A percentile compares a stretch with the other conserved stretches of the same genome.
Evolutionary conservation across 2,113 vertebrate genomes (phyloP).

Genomic region (Penelope pileata): DNA sequence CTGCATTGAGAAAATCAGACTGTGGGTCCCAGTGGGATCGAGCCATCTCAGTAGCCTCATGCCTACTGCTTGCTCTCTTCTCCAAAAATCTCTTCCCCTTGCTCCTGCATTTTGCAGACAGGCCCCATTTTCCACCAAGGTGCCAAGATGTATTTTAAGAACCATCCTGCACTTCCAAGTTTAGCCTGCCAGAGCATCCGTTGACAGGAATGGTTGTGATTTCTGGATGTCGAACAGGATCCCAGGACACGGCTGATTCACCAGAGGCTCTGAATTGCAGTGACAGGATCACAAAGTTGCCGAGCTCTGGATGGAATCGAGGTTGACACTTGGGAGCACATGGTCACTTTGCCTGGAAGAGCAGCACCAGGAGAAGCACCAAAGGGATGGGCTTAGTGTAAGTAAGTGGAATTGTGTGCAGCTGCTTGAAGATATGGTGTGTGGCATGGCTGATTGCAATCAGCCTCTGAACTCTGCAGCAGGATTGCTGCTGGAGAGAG

Average conservation of each 20-base stretch:
- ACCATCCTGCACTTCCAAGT: neutral
- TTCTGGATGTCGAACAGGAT: neutral
- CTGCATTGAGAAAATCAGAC: neutral
- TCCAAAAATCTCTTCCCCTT: neutral
- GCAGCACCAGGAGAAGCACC: neutral
- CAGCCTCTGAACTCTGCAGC: neutral
- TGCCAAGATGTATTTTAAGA: neutral
- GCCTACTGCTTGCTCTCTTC: neutral
- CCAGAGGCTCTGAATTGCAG: neutral
- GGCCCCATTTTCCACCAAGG: neutral
- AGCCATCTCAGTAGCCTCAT: fast-evolving
- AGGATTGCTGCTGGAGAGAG: neutral
- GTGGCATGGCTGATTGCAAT: no score
- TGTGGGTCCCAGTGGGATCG: no score
- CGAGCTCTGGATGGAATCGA: neutral
- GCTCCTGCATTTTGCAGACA: neutral
- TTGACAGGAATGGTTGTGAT: neutral
- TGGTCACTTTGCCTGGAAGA: neutral
- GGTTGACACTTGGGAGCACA: neutral
- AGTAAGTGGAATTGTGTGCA: neutral
- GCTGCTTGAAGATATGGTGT: neutral
- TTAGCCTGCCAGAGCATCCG: neutral
- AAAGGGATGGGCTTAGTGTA: fast-evolving
- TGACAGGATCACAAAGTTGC: neutral
- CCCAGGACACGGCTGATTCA: neutral